Conservation (phyloP, 2,888 invertebrate genomes). For the Tillus elongatus region DNA sequence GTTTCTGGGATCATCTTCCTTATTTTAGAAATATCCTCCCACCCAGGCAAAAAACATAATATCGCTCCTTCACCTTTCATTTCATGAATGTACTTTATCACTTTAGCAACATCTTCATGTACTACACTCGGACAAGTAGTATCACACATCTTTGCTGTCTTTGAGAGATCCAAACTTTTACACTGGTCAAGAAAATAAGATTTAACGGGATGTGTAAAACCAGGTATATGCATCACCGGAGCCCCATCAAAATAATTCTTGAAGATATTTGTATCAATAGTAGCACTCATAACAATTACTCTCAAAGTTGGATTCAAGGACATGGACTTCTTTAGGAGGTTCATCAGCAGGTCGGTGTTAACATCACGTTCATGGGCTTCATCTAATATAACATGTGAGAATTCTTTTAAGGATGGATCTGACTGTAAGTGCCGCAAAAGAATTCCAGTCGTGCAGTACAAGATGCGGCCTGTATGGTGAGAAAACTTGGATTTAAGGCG, state of each 20-base stretch:
- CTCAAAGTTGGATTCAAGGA: conserved; percentile 47
- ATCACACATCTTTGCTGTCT: conserved; percentile 35
- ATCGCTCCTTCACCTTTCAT: conserved; percentile 57
- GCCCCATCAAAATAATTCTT: conserved; percentile 45
- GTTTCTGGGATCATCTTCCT: conserved; percentile 33
- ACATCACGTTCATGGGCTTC: conserved; percentile 67
- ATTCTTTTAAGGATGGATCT: conserved; percentile 45
- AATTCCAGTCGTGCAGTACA: conserved; percentile 62
- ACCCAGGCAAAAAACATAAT: conserved; percentile 66
- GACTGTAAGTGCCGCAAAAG: conserved; percentile 38
- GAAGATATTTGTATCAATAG: conserved; percentile 54
- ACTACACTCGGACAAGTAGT: conserved; percentile 42
- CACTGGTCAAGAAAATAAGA: conserved; percentile 49
- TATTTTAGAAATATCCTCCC: conserved; percentile 57
- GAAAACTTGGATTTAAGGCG: conserved; percentile 48
- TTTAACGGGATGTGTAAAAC: conserved; percentile 52
- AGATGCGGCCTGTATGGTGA: conserved; percentile 48
- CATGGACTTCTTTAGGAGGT: conserved; percentile 50
- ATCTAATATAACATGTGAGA: conserved; percentile 61
- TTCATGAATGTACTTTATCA: conserved; percentile 50
- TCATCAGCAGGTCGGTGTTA: conserved; percentile 56
- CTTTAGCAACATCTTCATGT: conserved; percentile 43
- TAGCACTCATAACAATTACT: conserved; percentile 65
- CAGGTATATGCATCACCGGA: conserved; percentile 39
- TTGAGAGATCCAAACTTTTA: conserved; percentile 34